A percentile compares a stretch with the other conserved stretches of the same genome.
Evolutionary conservation across 1,140 invertebrate genomes (phyloP).

Genomic region (Lysiphlebus fabarum): DNA sequence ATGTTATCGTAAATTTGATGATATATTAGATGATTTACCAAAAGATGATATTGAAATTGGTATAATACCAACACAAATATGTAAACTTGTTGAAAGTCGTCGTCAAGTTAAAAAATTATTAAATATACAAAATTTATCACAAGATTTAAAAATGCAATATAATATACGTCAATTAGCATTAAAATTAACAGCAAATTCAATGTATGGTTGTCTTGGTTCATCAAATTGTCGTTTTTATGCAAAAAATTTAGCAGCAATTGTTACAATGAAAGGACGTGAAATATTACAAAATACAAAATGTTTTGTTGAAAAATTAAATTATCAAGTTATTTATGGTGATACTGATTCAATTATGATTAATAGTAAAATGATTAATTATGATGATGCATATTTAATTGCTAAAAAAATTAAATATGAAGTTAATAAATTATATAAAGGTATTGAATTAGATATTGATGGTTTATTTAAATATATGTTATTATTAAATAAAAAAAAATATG

Average conservation of each 20-base stretch:
- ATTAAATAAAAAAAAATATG: slow-evolving; percentile 99
- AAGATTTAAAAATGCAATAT: slow-evolving; percentile 83
- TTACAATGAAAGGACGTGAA: slow-evolving; percentile 94
- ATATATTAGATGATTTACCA: slow-evolving; percentile 52
- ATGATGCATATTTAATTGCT: slow-evolving; percentile 75
- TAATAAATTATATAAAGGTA: slow-evolving; percentile 88
- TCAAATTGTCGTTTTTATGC: slow-evolving; percentile 93
- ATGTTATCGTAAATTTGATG: slow-evolving; percentile 44
- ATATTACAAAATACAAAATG: slow-evolving; percentile 84
- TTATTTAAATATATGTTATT: slow-evolving; percentile 92
- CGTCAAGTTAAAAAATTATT: slow-evolving; percentile 90
- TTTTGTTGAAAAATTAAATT: slow-evolving; percentile 82
- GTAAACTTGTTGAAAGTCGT: slow-evolving; percentile 91
- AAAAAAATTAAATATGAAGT: slow-evolving; percentile 83
- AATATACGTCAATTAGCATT: slow-evolving; percentile 96
- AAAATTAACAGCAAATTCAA: slow-evolving; percentile 97
- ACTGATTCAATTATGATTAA: slow-evolving; percentile 99
- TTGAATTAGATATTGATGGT: slow-evolving; percentile 97
- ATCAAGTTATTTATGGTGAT: slow-evolving; percentile 98
- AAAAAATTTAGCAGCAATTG: slow-evolving; percentile 90
- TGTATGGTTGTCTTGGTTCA: slow-evolving; percentile 99
- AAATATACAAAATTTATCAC: slow-evolving; percentile 71
- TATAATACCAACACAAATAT: slow-evolving; percentile 90
- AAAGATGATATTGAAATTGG: slow-evolving; percentile 70
- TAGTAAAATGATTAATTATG: slow-evolving; percentile 84